Percentiles rank a stretch among this genome's conserved stretches.
phyloP scores from a whole-genome alignment of 2,113 vertebrate genomes.

The Misgurnus mizolepis region DNA sequence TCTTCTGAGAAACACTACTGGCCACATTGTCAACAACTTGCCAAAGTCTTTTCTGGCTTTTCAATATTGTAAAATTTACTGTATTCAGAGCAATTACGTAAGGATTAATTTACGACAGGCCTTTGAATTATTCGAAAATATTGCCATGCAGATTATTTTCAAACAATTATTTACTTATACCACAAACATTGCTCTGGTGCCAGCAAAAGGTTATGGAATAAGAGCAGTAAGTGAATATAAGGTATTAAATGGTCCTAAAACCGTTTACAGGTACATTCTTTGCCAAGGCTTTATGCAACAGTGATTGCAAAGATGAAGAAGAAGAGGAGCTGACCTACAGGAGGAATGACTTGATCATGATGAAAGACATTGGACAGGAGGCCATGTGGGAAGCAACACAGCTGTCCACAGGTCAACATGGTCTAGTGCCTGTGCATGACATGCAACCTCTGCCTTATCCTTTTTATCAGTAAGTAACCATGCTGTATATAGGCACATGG shows the following conservation, averaged over 20 bases:
- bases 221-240: not conserved
- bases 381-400: slow-evolving; percentile 84
- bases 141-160: too few species aligned
- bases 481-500: not conserved
- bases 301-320: slow-evolving; percentile 69
- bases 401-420: slow-evolving; percentile 81
- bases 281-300: slow-evolving; percentile 75
- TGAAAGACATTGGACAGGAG: slow-evolving; percentile 80
- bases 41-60: not conserved
- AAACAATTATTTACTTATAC: too few species aligned
- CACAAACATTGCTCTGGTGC: too few species aligned
- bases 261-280: slow-evolving; percentile 85
- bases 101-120: not conserved
- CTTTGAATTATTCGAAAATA: not conserved
- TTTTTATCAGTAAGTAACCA: slow-evolving; percentile 90
- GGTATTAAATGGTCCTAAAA: not conserved
- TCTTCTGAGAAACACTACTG: slow-evolving; percentile 19
- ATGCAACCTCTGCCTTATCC: slow-evolving; percentile 86
- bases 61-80: not conserved
- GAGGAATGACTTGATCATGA: slow-evolving; percentile 83
- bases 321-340: slow-evolving; percentile 76
- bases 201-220: not conserved
- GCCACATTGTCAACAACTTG: not conserved
- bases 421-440: slow-evolving; percentile 76
- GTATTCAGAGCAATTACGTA: too few species aligned